Evolutionary conservation across 92 coral and sea anemone genomes (phyloP).

Genomic region (Metridium senile): DNA sequence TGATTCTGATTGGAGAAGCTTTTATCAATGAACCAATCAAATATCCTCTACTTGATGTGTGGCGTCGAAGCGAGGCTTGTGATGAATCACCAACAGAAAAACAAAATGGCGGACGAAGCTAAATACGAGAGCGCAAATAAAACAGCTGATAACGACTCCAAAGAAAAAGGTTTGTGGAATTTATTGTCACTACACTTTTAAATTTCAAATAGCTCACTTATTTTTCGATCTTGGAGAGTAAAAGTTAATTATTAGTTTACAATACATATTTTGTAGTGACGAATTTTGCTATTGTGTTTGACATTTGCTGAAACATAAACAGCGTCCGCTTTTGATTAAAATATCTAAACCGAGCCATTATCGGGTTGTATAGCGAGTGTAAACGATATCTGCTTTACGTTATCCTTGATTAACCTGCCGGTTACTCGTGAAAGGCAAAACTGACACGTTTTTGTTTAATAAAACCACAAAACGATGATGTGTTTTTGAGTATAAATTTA

Average conservation of each 20-base stretch:
- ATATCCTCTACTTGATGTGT: background rate
- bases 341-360: background rate
- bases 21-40: conserved; percentile 26
- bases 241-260: too few relatives aligned
- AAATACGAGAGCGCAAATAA: conserved; percentile 25
- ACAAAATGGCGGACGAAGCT: conserved; percentile 74
- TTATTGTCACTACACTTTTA: background rate
- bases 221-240: background rate
- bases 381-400: background rate
- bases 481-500: too few relatives aligned
- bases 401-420: background rate
- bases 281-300: background rate
- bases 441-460: background rate
- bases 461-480: background rate
- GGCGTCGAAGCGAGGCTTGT: conserved; percentile 30
- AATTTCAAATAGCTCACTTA: too few relatives aligned
- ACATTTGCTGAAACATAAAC: background rate
- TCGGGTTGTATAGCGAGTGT: background rate
- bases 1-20: conserved; percentile 26
- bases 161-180: conserved; percentile 9
- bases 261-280: too few relatives aligned
- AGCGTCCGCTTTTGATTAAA: background rate
- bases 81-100: conserved; percentile 76
- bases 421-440: background rate
- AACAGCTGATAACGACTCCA: background rate